phyloP scores from a whole-genome alignment of 2,113 vertebrate species.

The Siniperca knerii region DNA sequence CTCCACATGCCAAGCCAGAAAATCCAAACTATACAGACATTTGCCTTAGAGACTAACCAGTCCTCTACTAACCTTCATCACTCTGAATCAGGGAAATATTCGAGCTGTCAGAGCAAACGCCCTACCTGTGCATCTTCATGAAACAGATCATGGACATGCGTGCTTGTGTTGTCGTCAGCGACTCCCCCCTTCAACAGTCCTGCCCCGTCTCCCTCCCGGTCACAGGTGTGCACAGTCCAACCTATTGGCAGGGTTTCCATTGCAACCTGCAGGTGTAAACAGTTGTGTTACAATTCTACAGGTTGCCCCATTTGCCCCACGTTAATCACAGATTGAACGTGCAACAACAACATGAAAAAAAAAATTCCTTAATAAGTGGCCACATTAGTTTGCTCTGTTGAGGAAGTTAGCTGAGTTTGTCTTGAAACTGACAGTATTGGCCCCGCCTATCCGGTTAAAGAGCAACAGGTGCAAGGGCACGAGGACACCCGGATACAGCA shows the following conservation, averaged over 20 bases:
- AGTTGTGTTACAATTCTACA: not conserved
- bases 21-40: no score
- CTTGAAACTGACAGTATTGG: not conserved
- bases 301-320: not conserved
- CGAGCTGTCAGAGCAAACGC: not conserved
- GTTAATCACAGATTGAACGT: not conserved
- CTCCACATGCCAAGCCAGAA: no score
- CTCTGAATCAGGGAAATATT: no score
- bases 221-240: slow-evolving; percentile 34
- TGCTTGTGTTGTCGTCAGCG: slow-evolving; percentile 22
- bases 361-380: not conserved
- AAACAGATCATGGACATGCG: slow-evolving; percentile 91
- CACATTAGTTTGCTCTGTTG: not conserved
- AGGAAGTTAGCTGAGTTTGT: not conserved
- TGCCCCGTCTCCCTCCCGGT: slow-evolving; percentile 18
- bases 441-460: slow-evolving; percentile 24
- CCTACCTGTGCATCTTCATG: slow-evolving; percentile 93
- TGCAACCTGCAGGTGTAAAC: slow-evolving; percentile 21
- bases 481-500: slow-evolving; percentile 69
- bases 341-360: not conserved
- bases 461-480: slow-evolving; percentile 37
- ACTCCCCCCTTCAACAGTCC: slow-evolving; percentile 15
- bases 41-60: no score
- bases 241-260: slow-evolving; percentile 67
- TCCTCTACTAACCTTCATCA: no score